Evolutionary conservation across 2,797 vertebrate genomes (phyloP), one percentile per base, ranked within the genome.

Genomic region (Takifugu rubripes): DNA sequence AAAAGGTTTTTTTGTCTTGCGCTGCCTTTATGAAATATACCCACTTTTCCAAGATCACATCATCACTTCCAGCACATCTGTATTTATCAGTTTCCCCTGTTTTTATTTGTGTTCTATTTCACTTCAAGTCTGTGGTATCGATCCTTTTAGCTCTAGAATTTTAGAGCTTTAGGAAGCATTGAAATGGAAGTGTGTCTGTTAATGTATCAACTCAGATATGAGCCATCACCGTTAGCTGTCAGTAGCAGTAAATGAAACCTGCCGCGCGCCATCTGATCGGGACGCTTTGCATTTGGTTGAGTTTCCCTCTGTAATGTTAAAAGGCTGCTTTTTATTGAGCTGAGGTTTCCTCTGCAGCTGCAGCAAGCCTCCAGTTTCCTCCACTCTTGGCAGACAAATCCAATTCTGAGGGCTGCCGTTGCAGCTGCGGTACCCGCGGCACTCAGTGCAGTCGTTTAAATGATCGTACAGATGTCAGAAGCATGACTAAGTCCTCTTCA

Each of bases 351-450:
- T 56, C 25, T 49, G 25, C 61, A 68, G 66, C 59, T 68, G 56
- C 31, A 59, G 62, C 42, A 70, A 79, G 79, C 75, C 78, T 69
- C 72, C 31, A 77, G 33, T 50, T 80, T 70, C 68, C 72, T 68
- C 66, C 55, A 61, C 58, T 75, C 58, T 68, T 84, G 79, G 70
- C 59, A 74, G 62, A 54, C 68, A 70, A 44, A 73, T 65, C 65
- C 54, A 73, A 74, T 86, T 81, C 21, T 77, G 56, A 52, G 82
- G 73, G 84, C 84, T 79, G 55, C 60, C 70, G 59, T 61, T 46
- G 52, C 65, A 56, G 68, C 71, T 36, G 43, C 60, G 47, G 63
- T 54, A 44, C 59, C 68, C 36, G 36, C 36, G 7, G 33, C 12
- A 10, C 33, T 36, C 33, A 10, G 33, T 4, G 33, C 33, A 14